Conservation (phyloP, 2,797 vertebrate species). For the Alosa sapidissima region DNA sequence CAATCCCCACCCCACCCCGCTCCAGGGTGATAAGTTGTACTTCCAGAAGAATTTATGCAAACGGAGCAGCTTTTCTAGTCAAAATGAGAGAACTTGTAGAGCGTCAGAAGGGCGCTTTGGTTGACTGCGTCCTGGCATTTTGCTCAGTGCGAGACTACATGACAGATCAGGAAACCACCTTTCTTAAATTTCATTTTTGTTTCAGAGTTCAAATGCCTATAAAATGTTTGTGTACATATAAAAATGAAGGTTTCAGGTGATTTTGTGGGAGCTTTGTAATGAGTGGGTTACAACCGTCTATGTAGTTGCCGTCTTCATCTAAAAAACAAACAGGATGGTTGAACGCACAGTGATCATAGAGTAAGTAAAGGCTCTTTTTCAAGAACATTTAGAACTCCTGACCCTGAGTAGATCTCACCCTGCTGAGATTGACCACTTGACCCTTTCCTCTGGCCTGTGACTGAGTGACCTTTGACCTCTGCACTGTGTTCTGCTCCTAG, state of each 20-base stretch:
- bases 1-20: background rate
- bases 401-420: background rate
- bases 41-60: slow-evolving; percentile 23
- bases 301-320: background rate
- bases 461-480: background rate
- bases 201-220: background rate
- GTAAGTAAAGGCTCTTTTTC: background rate
- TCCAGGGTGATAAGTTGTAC: slow-evolving; percentile 6
- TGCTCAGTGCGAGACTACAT: background rate
- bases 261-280: too few species aligned
- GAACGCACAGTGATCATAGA: background rate
- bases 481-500: slow-evolving; percentile 78
- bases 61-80: background rate
- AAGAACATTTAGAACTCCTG: background rate
- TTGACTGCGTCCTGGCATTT: background rate
- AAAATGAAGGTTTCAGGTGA: background rate
- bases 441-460: slow-evolving; percentile 12
- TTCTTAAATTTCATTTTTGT: background rate
- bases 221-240: too few species aligned
- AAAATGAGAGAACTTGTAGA: slow-evolving; percentile 8
- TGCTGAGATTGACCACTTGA: background rate
- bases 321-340: background rate
- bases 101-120: background rate
- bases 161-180: background rate
- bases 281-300: too few species aligned